Conservation (phyloP, 2,797 vertebrate species). For the Sebastes hopkinsi region DNA sequence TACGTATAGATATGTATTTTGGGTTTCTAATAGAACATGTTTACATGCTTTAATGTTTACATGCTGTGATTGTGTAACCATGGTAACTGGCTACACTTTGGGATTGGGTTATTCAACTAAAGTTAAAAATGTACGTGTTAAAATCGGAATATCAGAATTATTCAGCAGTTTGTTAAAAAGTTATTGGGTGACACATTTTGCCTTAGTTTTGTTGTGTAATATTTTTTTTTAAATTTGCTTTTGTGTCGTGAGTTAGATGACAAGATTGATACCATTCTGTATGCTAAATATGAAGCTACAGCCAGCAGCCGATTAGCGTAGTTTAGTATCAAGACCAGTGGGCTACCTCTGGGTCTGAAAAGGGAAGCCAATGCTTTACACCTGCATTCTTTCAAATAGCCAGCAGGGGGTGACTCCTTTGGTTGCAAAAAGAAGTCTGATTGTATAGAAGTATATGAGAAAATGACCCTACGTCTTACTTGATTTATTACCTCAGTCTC, state of each 20-base stretch:
- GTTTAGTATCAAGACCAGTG: neutral
- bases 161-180: neutral
- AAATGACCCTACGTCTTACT: too few relatives aligned
- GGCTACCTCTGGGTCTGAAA: too few relatives aligned
- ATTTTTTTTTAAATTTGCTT: neutral
- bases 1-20: neutral
- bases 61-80: conserved; percentile 38
- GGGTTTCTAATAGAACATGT: neutral
- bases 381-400: rapidly evolving
- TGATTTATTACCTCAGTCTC: too few relatives aligned
- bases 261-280: neutral
- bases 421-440: too few relatives aligned
- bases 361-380: too few relatives aligned
- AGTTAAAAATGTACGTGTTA: neutral
- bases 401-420: rapidly evolving
- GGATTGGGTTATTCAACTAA: neutral
- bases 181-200: neutral
- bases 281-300: neutral
- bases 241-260: neutral
- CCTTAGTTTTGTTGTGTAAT: neutral
- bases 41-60: neutral
- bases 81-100: conserved; percentile 16
- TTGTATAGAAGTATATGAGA: too few relatives aligned
- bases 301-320: neutral
- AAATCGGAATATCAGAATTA: neutral